A percentile compares a stretch with the other conserved stretches of the same genome.
Evolutionary conservation across 1,140 invertebrate species (phyloP).

Genomic region (Papilio helenus): DNA sequence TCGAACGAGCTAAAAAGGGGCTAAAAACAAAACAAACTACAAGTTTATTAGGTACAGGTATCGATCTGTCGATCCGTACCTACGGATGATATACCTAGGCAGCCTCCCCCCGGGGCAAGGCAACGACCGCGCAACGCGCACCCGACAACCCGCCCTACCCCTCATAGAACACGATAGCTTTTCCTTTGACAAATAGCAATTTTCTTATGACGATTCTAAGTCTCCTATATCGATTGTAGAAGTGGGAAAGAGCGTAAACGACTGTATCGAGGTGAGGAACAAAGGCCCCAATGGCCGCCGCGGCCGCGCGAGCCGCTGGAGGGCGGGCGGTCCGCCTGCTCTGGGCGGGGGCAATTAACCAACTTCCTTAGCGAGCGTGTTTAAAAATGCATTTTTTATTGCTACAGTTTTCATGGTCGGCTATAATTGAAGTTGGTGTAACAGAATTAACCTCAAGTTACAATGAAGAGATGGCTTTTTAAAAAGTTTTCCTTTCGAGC

Average conservation of each 20-base stretch:
- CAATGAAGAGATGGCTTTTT: conserved; percentile 27
- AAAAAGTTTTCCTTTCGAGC: not conserved
- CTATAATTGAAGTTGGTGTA: conserved; percentile 42
- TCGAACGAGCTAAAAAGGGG: conserved; percentile 43
- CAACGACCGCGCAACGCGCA: conserved; percentile 58
- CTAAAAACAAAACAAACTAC: conserved; percentile 66
- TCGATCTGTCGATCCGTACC: conserved; percentile 71
- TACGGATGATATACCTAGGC: conserved; percentile 76
- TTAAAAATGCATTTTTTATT: conserved; percentile 72
- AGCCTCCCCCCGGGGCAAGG: conserved; percentile 61
- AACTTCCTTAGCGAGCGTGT: conserved; percentile 55
- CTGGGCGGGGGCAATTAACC: conserved; percentile 76
- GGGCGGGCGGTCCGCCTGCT: conserved; percentile 68
- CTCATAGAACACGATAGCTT: conserved; percentile 51
- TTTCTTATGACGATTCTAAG: conserved; percentile 73
- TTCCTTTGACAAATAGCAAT: conserved; percentile 52
- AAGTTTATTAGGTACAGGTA: conserved; percentile 63
- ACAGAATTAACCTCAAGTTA: conserved; percentile 38
- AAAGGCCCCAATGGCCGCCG: conserved; percentile 60
- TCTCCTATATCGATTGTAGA: conserved; percentile 59
- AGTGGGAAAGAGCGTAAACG: conserved; percentile 73
- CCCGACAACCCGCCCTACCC: conserved; percentile 51
- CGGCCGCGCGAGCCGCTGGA: conserved; percentile 43
- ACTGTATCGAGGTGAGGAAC: conserved; percentile 55
- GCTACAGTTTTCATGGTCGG: conserved; percentile 54